phyloP scores from a whole-genome alignment of 2,888 invertebrate genomes.

The Protodeltote pygarga region DNA sequence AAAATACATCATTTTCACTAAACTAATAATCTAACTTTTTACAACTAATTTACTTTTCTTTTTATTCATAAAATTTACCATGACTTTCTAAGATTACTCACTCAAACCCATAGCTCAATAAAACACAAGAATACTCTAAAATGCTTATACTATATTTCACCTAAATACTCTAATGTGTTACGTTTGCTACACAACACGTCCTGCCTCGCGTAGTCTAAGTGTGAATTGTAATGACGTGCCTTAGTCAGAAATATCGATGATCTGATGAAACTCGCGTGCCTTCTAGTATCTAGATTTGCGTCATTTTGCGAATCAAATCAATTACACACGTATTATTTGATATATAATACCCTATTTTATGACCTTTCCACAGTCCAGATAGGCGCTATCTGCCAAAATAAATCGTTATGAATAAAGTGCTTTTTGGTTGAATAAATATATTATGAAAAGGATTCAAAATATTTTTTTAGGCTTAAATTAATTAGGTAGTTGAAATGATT shows the following conservation, averaged over 20 bases:
- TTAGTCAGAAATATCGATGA: slow-evolving; percentile 76
- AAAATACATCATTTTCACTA: no score
- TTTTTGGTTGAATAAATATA: no score
- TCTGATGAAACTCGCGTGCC: slow-evolving; percentile 76
- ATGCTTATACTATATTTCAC: neutral
- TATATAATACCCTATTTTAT: no score
- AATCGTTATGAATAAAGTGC: no score
- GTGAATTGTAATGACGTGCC: slow-evolving; percentile 68
- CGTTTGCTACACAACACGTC: neutral
- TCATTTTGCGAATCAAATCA: slow-evolving; percentile 22
- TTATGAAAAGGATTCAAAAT: neutral
- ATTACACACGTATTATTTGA: neutral
- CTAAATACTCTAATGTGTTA: slow-evolving; percentile 1
- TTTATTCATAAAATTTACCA: neutral
- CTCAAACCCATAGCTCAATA: slow-evolving; percentile 13
- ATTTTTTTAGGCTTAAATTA: slow-evolving; percentile 6
- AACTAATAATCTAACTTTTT: slow-evolving; percentile 1
- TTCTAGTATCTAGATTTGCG: slow-evolving; percentile 58
- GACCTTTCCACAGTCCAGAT: no score
- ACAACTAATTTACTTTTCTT: neutral
- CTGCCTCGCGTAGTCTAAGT: slow-evolving; percentile 48
- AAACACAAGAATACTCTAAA: slow-evolving; percentile 19
- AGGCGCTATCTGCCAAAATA: no score
- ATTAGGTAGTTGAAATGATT: slow-evolving; percentile 29
- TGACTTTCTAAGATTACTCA: no score